A percentile compares a stretch with the other conserved stretches of the same genome.
Evolutionary conservation across 1,140 invertebrate species (phyloP).

Genomic region (Dreissena polymorpha): DNA sequence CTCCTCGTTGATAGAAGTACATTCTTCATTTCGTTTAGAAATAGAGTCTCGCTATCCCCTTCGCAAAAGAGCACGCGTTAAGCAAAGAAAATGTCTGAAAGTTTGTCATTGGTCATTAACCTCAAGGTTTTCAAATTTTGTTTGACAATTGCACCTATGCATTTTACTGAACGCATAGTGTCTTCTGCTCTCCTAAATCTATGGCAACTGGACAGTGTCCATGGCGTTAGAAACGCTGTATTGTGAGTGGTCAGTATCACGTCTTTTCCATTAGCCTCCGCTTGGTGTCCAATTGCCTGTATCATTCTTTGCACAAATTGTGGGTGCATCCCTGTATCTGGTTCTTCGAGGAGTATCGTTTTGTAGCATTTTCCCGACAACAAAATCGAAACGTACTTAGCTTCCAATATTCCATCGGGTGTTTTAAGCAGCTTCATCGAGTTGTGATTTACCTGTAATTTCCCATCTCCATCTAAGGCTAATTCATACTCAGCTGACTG

Average conservation of each 20-base stretch:
- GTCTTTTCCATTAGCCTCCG: not conserved
- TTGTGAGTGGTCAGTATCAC: conserved; percentile 8
- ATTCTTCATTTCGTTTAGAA: no score
- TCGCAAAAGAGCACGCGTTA: no score
- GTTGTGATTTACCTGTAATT: no score
- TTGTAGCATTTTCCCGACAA: not conserved
- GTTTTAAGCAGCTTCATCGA: not conserved
- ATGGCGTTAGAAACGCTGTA: not conserved
- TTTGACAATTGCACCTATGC: no score
- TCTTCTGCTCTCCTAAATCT: not conserved
- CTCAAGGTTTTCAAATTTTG: no score
- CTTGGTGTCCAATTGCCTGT: not conserved
- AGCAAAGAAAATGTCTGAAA: no score
- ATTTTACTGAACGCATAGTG: no score
- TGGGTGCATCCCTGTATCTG: no score
- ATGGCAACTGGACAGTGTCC: not conserved
- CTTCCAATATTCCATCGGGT: not conserved
- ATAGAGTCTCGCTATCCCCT: no score
- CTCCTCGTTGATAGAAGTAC: no score
- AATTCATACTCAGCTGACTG: not conserved
- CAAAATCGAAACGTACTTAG: conserved; percentile 3
- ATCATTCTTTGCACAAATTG: not conserved
- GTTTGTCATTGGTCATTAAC: no score
- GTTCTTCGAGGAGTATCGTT: no score
- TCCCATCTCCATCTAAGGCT: not conserved